Evolutionary conservation across 2,113 vertebrate genomes (phyloP).

Genomic region (Tenebrosternarchus preto): DNA sequence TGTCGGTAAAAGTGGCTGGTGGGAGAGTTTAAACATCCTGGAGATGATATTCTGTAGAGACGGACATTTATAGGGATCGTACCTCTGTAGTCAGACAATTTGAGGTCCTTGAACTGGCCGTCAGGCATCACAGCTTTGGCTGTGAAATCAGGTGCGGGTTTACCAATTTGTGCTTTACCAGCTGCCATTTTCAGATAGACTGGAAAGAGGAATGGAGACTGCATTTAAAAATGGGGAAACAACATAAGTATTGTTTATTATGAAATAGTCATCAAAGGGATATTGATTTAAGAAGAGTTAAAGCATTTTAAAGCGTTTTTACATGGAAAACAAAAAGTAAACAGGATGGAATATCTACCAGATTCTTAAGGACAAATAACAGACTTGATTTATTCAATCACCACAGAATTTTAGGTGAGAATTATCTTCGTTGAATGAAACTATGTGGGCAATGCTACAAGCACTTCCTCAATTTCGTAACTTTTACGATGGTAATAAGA

Average conservation of each 20-base stretch:
- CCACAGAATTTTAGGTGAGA: no score
- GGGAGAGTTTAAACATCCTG: not conserved
- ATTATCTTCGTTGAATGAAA: not conserved
- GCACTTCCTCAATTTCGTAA: slow-evolving; percentile 36
- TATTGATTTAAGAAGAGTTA: no score
- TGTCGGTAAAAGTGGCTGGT: no score
- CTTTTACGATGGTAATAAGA: not conserved
- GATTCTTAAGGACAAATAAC: no score
- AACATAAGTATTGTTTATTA: not conserved
- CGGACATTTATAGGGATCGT: slow-evolving; percentile 29
- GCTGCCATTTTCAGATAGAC: slow-evolving; percentile 84
- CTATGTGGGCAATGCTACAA: not conserved
- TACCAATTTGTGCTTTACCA: slow-evolving; percentile 91
- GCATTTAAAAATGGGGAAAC: not conserved
- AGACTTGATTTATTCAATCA: no score
- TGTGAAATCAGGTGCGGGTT: slow-evolving; percentile 89
- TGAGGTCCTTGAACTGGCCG: slow-evolving; percentile 90
- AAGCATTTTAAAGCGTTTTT: no score
- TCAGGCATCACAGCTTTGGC: slow-evolving; percentile 95
- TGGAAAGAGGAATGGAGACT: slow-evolving; percentile 38
- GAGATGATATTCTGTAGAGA: not conserved
- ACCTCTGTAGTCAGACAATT: slow-evolving; percentile 91
- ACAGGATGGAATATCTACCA: no score
- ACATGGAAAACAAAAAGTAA: not conserved
- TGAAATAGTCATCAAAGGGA: not conserved